Evolutionary conservation across 2,113 vertebrate genomes (phyloP).

Genomic region (Upupa epops): DNA sequence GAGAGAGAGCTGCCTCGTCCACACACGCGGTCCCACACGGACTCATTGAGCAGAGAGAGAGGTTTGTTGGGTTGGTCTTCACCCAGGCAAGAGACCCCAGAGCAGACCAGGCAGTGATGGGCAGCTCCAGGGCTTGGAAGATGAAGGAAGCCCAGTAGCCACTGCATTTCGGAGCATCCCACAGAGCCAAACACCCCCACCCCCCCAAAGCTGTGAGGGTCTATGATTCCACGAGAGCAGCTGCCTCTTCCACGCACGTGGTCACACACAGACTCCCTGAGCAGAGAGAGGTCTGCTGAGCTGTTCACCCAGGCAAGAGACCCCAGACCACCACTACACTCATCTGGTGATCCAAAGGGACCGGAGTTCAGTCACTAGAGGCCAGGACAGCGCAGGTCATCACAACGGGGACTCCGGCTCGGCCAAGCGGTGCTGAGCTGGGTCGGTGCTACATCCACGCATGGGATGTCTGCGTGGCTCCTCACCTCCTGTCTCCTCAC

Average conservation of each 20-base stretch:
- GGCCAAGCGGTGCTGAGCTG: too few relatives aligned
- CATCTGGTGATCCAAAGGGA: background rate
- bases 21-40: too few relatives aligned
- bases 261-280: background rate
- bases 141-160: conserved; percentile 59
- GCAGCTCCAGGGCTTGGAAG: conserved; percentile 59
- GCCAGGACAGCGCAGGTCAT: accelerated
- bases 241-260: background rate
- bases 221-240: too few relatives aligned
- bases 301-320: background rate
- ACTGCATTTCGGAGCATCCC: conserved; percentile 26
- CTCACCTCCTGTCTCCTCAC: too few relatives aligned
- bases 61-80: too few relatives aligned
- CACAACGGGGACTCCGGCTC: background rate
- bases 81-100: too few relatives aligned
- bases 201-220: background rate
- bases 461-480: too few relatives aligned
- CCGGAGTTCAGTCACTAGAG: background rate
- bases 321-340: background rate
- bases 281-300: background rate
- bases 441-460: background rate
- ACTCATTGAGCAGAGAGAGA: too few relatives aligned
- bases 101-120: too few relatives aligned
- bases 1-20: too few relatives aligned
- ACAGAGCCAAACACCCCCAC: background rate